These are phyloP conservation scores for Tethea ocularis DNA, from an alignment of 2,888 invertebrate genomes.

Conservation along the genomic window DNA sequence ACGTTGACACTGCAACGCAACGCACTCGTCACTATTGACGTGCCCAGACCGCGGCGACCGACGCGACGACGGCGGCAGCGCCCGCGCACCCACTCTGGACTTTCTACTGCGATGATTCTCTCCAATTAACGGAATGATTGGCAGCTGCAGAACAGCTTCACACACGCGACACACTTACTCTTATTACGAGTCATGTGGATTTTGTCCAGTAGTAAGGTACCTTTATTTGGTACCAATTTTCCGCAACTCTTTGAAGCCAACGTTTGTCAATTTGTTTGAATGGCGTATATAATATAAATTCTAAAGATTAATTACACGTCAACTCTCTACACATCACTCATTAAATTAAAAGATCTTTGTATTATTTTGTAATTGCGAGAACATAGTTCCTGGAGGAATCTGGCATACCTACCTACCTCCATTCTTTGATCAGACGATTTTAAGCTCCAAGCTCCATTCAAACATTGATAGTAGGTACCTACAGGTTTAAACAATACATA, in stretches of 20 bases:
- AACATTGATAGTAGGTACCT: too few species aligned
- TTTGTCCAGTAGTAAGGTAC: constrained; percentile 20
- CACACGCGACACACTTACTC: constrained; percentile 78
- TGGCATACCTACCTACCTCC: too few species aligned
- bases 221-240: neutral
- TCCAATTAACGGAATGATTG: constrained; percentile 83
- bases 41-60: constrained; percentile 22
- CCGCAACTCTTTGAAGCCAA: too few species aligned
- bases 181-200: constrained; percentile 57
- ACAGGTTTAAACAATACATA: too few species aligned
- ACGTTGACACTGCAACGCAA: constrained; percentile 67
- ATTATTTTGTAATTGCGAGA: neutral
- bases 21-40: constrained; percentile 35
- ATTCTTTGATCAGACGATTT: neutral
- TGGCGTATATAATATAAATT: neutral
- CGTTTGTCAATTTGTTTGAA: neutral
- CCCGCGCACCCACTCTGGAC: constrained; percentile 39
- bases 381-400: neutral
- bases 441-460: too few species aligned
- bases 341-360: neutral
- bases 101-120: constrained; percentile 81
- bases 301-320: neutral
- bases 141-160: constrained; percentile 64
- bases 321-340: neutral
- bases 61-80: constrained; percentile 19